These are phyloP conservation scores for Epistrophe grossulariae DNA, from an alignment of 2,888 invertebrate species.

Conservation along the genomic window DNA sequence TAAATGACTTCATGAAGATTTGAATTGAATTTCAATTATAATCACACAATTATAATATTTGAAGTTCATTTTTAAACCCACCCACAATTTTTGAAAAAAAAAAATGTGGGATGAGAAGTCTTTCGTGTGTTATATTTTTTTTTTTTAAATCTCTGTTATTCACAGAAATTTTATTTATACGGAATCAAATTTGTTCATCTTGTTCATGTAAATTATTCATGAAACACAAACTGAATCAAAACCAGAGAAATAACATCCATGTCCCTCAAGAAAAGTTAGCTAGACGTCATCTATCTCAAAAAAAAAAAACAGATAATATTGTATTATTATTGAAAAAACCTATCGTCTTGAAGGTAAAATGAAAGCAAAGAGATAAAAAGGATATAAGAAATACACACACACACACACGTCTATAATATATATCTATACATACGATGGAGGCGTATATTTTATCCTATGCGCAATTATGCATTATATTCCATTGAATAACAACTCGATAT, in stretches of 20 bases:
- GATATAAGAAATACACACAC: not conserved
- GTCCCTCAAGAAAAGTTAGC: not conserved
- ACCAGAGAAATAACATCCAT: constrained; percentile 19
- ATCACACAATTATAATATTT: no score
- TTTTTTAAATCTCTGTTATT: not conserved
- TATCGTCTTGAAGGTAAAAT: not conserved
- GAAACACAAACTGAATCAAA: constrained; percentile 34
- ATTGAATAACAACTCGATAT: constrained; percentile 31
- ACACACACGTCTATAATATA: not conserved
- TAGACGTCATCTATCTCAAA: constrained; percentile 1
- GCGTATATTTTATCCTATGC: constrained; percentile 9
- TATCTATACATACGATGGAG: not conserved
- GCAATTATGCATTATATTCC: constrained; percentile 48
- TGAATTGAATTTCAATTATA: no score
- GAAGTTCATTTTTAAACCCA: not conserved
- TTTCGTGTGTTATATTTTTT: not conserved
- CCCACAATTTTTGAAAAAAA: not conserved
- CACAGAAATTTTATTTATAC: not conserved
- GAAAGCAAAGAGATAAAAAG: not conserved
- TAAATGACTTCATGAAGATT: no score
- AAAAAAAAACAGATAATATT: not conserved
- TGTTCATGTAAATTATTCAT: constrained; percentile 25
- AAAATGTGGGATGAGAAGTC: no score
- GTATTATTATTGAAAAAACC: constrained; percentile 19
- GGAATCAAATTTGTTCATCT: constrained; percentile 25